Evolutionary conservation across 2,113 vertebrate species (phyloP), one percentile per base, ranked within the genome.

Genomic region (Pseudorectes ferrugineus): DNA sequence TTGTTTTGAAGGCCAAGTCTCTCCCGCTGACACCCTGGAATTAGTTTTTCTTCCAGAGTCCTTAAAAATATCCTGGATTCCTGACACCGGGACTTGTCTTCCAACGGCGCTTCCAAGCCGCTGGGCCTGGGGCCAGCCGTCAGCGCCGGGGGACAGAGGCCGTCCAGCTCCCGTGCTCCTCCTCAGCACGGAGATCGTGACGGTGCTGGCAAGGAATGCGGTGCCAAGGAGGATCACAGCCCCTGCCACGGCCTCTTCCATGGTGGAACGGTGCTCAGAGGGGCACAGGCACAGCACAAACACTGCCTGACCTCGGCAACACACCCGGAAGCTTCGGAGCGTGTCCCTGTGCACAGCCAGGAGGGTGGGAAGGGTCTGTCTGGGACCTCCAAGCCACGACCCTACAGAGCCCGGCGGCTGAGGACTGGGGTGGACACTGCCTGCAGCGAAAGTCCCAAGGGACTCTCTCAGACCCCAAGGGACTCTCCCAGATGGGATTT

Each of bases 1-100:
- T 57, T 89, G 77, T 75, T 87, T 49, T 19, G 24, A 75, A 95
- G 74, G 93, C 95, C 89, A 93, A 93, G 33, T 40, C 70, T 81
- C 87, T 89, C 81, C 74, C 0, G 33, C 80, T 89, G 92, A 91
- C 89, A 85, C 68, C 74, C 45, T 59, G 91, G 89, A 92, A 93
- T 89, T 46, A 91, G 87, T 89, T 91, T 85, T 78, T 89, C 80
- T 95, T 97, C 89, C 91, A 93, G 91, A 92, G 57, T 24, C 71
- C 92, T 96, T 89, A 89, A 95, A 95, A 96, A 95, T 77, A 95
- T 81, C 77, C 70, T 92, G 73, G 76, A 93, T 89, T 93, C 84
- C 83, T 95, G 83, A 93, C 70, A 78, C 65, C 0, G 3, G 85
- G 74, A 91, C 77, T 89, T 55, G 6, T 84, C 91, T 92, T 93